Conservation (phyloP, 2,888 invertebrate species). For the Pyralis farinalis region DNA sequence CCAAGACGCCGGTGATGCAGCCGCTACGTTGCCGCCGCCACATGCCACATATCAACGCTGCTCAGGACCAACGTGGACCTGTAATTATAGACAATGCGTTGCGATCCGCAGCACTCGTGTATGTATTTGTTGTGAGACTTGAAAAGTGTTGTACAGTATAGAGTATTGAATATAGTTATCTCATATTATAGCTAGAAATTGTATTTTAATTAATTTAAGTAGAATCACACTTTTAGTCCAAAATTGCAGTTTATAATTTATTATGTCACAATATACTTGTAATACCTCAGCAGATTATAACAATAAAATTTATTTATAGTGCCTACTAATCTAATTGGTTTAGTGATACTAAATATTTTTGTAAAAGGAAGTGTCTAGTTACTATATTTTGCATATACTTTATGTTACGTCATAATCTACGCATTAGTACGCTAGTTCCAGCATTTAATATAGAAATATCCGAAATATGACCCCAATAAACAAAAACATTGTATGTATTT, state of each 20-base stretch:
- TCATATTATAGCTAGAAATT: slow-evolving; percentile 60
- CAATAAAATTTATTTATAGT: slow-evolving; percentile 21
- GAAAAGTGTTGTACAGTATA: slow-evolving; percentile 75
- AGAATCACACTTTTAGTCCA: slow-evolving; percentile 72
- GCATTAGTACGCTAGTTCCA: neutral
- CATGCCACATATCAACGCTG: slow-evolving; percentile 73
- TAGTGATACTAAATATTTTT: slow-evolving; percentile 6
- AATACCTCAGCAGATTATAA: slow-evolving; percentile 32
- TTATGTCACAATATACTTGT: slow-evolving; percentile 23
- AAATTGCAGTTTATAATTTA: slow-evolving; percentile 70
- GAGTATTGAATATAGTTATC: slow-evolving; percentile 67
- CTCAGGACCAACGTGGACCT: slow-evolving; percentile 45
- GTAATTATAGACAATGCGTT: slow-evolving; percentile 51
- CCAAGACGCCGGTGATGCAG: slow-evolving; percentile 26
- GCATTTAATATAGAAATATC: neutral
- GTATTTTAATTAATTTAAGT: slow-evolving; percentile 58
- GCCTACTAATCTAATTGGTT: slow-evolving; percentile 10
- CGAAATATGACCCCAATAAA: neutral
- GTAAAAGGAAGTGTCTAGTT: neutral
- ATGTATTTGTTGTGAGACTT: slow-evolving; percentile 65
- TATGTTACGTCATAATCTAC: neutral
- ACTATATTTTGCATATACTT: neutral
- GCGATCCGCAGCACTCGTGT: slow-evolving; percentile 36
- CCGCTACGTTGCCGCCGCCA: slow-evolving; percentile 43
- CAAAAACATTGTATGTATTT: neutral